Percentiles rank a stretch among this genome's conserved stretches.
These are phyloP conservation scores for Drosophila mayri DNA, from an alignment of 1,140 invertebrate genomes.

Conservation along the genomic window DNA sequence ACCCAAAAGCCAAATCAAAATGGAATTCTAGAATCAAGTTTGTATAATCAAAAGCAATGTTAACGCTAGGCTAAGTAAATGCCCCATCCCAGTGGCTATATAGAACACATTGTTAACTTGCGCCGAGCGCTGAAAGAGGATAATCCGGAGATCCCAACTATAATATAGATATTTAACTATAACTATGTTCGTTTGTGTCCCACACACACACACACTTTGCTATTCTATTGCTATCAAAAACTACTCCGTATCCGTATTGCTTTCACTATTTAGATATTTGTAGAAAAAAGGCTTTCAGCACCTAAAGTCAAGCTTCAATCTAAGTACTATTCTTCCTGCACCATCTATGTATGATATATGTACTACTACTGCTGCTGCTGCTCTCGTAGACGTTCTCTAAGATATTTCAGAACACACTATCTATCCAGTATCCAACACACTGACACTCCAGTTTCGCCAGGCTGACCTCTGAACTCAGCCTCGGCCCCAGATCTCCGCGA, in stretches of 20 bases:
- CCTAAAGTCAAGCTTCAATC: constrained; percentile 46
- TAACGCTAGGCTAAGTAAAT: constrained; percentile 61
- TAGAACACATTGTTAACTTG: constrained; percentile 13
- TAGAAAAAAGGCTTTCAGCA: constrained; percentile 43
- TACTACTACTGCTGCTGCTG: constrained; percentile 9
- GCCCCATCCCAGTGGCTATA: constrained; percentile 16
- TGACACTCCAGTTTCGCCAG: constrained; percentile 27
- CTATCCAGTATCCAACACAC: constrained; percentile 22
- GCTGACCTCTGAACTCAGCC: background rate
- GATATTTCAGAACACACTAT: constrained; percentile 35
- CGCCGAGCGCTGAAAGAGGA: constrained; percentile 18
- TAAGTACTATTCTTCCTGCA: constrained; percentile 37
- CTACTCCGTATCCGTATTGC: constrained; percentile 18
- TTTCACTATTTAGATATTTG: constrained; percentile 47
- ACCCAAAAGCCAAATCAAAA: constrained; percentile 28
- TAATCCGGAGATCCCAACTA: background rate
- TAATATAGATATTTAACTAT: background rate
- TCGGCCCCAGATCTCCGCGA: constrained; percentile 22
- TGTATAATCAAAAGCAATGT: constrained; percentile 67
- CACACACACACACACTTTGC: constrained; percentile 19
- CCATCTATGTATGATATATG: constrained; percentile 7
- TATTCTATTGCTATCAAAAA: constrained; percentile 12
- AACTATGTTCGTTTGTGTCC: constrained; percentile 28
- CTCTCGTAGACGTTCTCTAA: constrained; percentile 38
- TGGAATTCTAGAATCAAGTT: constrained; percentile 34